A percentile compares a stretch with the other conserved stretches of the same genome.
phyloP scores from a whole-genome alignment of 2,888 invertebrate species.

The Spisula subtruncata region DNA sequence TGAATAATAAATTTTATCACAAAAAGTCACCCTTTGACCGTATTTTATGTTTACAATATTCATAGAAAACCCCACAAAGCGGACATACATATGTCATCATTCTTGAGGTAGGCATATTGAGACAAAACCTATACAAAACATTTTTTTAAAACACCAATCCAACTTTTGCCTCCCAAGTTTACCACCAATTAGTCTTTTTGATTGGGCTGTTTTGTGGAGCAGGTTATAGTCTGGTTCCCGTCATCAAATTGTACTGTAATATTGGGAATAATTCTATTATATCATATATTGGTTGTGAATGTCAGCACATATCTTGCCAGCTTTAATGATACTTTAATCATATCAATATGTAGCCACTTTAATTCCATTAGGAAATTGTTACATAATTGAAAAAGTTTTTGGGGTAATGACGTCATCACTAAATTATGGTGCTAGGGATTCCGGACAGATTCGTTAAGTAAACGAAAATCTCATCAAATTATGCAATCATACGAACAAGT shows the following conservation, averaged over 20 bases:
- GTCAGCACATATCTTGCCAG: not conserved
- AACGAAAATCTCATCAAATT: not conserved
- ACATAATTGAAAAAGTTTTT: not conserved
- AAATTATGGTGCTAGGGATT: not conserved
- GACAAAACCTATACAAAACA: not conserved
- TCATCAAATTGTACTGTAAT: too few species aligned
- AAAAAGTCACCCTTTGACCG: not conserved
- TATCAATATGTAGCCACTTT: not conserved
- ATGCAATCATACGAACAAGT: not conserved
- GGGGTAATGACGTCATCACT: not conserved
- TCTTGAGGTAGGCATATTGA: not conserved
- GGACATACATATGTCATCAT: not conserved
- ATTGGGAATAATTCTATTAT: too few species aligned
- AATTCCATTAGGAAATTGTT: not conserved
- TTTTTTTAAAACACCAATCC: too few species aligned
- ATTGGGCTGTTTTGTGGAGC: too few species aligned
- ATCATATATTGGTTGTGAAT: not conserved
- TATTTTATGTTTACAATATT: conserved; percentile 19
- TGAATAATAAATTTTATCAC: not conserved
- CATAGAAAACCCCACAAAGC: not conserved
- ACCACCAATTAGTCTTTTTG: not conserved
- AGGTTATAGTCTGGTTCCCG: too few species aligned
- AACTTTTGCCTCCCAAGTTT: not conserved
- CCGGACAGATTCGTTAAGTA: not conserved
- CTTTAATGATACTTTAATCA: not conserved